Base-by-base conservation (phyloP, 2,888 invertebrate species). In the Netelia fuscicornis region DNA sequence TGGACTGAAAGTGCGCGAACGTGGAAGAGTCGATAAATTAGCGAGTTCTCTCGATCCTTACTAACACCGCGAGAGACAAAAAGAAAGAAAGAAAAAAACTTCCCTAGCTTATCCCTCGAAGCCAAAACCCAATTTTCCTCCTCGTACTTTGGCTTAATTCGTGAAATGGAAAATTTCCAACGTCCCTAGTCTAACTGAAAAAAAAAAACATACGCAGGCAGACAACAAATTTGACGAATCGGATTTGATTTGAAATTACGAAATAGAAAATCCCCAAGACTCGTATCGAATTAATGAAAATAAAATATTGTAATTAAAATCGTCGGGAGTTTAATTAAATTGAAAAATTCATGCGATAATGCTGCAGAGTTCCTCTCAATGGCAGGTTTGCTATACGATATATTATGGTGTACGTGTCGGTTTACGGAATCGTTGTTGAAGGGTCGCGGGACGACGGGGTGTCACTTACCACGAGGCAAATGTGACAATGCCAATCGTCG, bases 1-100 rank as follows among this genome's bases (percentile, higher is more conserved):
- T 68, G 56, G 78, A 62, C 70, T 42, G 42, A 81, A 79, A 85
- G 83, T 74, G 75, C 74, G 68, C 68, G 81, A 84, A 84, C 81
- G 83, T 79, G 80, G 74, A 82, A 84, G 80, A 75, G 74, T 81
- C 86, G 86, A 89, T 90, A 89, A 90, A 90, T 90, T 90, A 89
- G 89, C 88, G 78, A 89, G 87, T 88, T 89, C 87, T 86, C 88
- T 87, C 88, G 85, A 88, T 86, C 75, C 74, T 70, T 23, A 42
- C 56, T 13, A 42, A 11, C 48, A 75, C 30, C 25, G 37, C 11
- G 58, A 58, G 60, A 2, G 20, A 11, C 20, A 23, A 13, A 23
- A 52, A 42, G 11, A 75, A 30, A 64, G 48, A 20, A 13, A 65
- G 23, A 64, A 25, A 8, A 56, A 42, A 30, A 17, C 30, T 30